Evolutionary conservation across 2,113 vertebrate species (phyloP).

Genomic region (Geothlypis trichas): DNA sequence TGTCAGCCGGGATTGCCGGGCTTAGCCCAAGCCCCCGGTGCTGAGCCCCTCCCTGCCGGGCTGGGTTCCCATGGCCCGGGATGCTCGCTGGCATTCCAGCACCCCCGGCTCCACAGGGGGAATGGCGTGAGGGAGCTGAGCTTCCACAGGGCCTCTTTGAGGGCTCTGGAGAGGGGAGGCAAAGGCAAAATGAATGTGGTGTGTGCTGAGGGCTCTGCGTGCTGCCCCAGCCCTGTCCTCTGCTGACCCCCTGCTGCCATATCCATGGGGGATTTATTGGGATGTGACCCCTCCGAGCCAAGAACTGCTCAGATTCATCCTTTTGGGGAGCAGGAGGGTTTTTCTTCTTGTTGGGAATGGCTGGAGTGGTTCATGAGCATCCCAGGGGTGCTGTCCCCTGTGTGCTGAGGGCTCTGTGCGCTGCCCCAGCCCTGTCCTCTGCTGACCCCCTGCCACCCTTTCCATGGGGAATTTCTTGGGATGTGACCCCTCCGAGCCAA

Average conservation of each 20-base stretch:
- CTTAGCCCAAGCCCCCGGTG: not conserved
- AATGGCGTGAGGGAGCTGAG: not conserved
- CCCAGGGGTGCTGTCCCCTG: rapidly evolving
- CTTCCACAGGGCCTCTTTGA: not conserved
- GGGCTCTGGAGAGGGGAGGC: not conserved
- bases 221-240: not conserved
- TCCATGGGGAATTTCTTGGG: no score
- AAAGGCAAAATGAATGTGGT: not conserved
- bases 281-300: rapidly evolving
- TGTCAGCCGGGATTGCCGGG: not conserved
- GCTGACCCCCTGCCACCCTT: no score
- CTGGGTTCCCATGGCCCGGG: not conserved
- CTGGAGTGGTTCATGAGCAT: rapidly evolving
- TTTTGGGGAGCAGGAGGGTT: not conserved
- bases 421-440: no score
- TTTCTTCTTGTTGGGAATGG: rapidly evolving
- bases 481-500: no score
- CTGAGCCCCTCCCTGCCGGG: not conserved
- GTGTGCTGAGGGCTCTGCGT: not conserved
- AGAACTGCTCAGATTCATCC: rapidly evolving
- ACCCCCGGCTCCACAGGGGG: not conserved
- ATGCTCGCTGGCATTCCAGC: not conserved
- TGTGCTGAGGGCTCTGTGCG: no score
- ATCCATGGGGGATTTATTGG: rapidly evolving
- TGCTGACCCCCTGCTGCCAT: not conserved